Evolutionary conservation across 53 echinoderm and acorn worm genomes (phyloP).

Genomic region (Echinometra lucunter): DNA sequence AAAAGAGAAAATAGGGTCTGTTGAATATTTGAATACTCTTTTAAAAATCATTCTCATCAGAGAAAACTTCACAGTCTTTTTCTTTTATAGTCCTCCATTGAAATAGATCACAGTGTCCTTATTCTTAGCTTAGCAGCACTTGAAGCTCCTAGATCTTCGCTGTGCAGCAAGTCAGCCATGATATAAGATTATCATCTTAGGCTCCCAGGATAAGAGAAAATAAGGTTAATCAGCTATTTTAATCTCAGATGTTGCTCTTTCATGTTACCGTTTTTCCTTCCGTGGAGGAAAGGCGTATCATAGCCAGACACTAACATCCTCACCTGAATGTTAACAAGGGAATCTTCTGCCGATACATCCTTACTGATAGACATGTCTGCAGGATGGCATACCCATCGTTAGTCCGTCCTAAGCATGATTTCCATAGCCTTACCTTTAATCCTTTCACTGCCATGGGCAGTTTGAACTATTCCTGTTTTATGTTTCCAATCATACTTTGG

Average conservation of each 20-base stretch:
- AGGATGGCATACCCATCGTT: not conserved
- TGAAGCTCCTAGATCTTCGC: not conserved
- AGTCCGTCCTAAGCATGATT: not conserved
- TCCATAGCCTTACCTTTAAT: not conserved
- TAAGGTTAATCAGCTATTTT: slow-evolving; percentile 30
- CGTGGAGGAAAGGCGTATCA: slow-evolving; percentile 35
- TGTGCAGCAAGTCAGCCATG: not conserved
- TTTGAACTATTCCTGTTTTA: no score
- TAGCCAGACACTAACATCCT: slow-evolving; percentile 61
- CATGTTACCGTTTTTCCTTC: slow-evolving; percentile 37
- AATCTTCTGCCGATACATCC: slow-evolving; percentile 12
- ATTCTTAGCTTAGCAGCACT: not conserved
- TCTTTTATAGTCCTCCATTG: not conserved
- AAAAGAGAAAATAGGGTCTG: no score
- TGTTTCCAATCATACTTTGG: not conserved
- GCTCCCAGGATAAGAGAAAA: slow-evolving; percentile 1
- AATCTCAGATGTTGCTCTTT: slow-evolving; percentile 41
- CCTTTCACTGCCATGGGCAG: not conserved
- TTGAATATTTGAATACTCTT: not conserved
- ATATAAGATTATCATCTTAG: not conserved
- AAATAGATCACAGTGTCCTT: not conserved
- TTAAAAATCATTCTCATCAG: not conserved
- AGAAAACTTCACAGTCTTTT: not conserved
- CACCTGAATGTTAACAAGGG: slow-evolving; percentile 56
- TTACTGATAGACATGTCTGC: not conserved